These are phyloP conservation scores for Amphibalanus amphitrite DNA, from an alignment of 1,140 invertebrate genomes.

Conservation along the genomic window DNA sequence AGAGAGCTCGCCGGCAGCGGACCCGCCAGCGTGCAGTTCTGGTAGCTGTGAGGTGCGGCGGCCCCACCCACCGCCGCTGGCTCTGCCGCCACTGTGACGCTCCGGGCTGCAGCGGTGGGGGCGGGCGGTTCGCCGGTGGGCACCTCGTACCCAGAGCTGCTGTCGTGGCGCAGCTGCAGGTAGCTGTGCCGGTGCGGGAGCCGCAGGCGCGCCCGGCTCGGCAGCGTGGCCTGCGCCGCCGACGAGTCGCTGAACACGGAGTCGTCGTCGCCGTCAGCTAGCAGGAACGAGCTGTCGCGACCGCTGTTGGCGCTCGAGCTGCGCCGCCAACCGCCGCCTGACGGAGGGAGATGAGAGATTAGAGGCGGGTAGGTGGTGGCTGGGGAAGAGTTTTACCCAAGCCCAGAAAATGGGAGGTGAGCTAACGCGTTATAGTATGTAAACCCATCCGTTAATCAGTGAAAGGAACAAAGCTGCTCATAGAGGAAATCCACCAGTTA, in stretches of 20 bases:
- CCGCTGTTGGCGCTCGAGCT: not conserved
- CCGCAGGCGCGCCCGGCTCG: not conserved
- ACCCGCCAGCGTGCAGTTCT: not conserved
- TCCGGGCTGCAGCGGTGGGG: no score
- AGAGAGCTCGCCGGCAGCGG: not conserved
- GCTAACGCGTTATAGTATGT: no score
- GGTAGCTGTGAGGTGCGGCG: not conserved
- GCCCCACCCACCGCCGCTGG: no score
- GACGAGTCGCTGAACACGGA: conserved; percentile 1
- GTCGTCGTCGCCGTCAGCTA: not conserved
- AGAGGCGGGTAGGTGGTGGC: no score
- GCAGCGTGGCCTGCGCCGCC: not conserved
- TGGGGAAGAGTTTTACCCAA: no score
- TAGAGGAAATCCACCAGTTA: no score
- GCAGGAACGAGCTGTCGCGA: not conserved
- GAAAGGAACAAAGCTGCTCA: no score
- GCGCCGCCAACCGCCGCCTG: not conserved
- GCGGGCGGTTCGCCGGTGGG: not conserved
- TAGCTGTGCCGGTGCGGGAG: not conserved
- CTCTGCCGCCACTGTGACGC: no score
- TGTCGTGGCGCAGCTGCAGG: not conserved
- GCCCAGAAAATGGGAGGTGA: no score
- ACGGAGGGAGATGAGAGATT: not conserved
- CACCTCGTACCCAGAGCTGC: not conserved
- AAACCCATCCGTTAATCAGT: no score